Evolutionary conservation across 2,888 invertebrate genomes (phyloP), one percentile per base, ranked within the genome.

Genomic region (Chironomus riparius): DNA sequence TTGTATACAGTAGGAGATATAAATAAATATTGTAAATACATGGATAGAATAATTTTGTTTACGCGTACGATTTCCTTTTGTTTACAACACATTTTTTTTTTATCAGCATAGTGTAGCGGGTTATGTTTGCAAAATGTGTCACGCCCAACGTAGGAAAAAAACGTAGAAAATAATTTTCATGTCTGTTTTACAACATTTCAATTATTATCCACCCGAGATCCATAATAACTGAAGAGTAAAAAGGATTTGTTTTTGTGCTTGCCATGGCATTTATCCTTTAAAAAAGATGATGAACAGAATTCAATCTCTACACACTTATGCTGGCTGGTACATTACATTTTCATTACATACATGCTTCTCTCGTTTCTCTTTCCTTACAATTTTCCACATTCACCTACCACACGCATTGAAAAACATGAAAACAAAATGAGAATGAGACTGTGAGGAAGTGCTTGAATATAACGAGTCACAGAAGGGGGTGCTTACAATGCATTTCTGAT

Each of bases 131-230:
- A 68, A 28, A 28, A 24, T 15, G 28, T 47, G 70, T 70, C 70
- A 70, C 70, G 70, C 70, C 70, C 70, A 38, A 69, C 2, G n/a
- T n/a, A n/a, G n/a, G n/a, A n/a, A n/a, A 47, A n/a, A n/a, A 28
- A 47, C 24, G 7, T 1, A 68, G 24, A 28, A 28, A 28, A 24
- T 68, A 68, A 38, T 47, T n/a, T 21, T 70, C 18, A 18, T 18
- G 15, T 18, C 3, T 7, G 18, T 15, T 56, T 7, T 56, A 18
- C 3, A 56, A 18, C 18, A 15, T 56, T 15, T 18, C 18, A 15
- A 15, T 18, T 18, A 56, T 56, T 56, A 56, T 56, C 56, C 56
- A 56, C 15, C 7, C 15, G 56, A 56, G 56, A 70, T 70, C 47
- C 70, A 70, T 47, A 18, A 47, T 18, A 68, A 22, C 3, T 12